Conservation (phyloP, 2,888 invertebrate genomes). For the Heliothis peltigera region DNA sequence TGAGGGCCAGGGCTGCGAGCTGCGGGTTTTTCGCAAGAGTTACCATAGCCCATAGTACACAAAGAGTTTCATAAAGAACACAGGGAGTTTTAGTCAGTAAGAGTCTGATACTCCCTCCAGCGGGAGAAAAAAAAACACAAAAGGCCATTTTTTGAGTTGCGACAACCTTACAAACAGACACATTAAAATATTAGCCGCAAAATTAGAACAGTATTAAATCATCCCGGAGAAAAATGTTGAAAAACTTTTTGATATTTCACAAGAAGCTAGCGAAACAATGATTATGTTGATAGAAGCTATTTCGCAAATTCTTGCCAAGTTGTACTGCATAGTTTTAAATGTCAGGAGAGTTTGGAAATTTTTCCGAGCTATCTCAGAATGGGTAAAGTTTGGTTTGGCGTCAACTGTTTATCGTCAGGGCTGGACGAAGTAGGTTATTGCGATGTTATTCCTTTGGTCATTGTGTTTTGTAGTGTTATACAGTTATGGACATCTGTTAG, state of each 20-base stretch:
- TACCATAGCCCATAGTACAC: too few species aligned
- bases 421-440: constrained; percentile 21
- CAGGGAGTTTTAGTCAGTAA: too few species aligned
- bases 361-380: constrained; percentile 42
- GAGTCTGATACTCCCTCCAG: too few species aligned
- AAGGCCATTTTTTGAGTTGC: too few species aligned
- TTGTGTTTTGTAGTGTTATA: constrained; percentile 8
- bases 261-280: constrained; percentile 39
- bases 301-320: constrained; percentile 45
- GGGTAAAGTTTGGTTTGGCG: constrained; percentile 31
- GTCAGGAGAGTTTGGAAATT: constrained; percentile 30
- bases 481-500: constrained; percentile 13
- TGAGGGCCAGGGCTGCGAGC: too few species aligned
- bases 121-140: too few species aligned
- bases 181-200: constrained; percentile 28
- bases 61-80: too few species aligned
- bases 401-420: constrained; percentile 36
- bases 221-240: constrained; percentile 10
- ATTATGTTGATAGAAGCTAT: constrained; percentile 29
- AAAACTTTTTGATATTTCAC: constrained; percentile 42
- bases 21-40: too few species aligned
- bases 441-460: constrained; percentile 8
- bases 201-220: constrained; percentile 36
- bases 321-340: constrained; percentile 36
- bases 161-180: too few species aligned